Evolutionary conservation across 2,113 vertebrate genomes (phyloP).

Genomic region (Gallinago undulata): DNA sequence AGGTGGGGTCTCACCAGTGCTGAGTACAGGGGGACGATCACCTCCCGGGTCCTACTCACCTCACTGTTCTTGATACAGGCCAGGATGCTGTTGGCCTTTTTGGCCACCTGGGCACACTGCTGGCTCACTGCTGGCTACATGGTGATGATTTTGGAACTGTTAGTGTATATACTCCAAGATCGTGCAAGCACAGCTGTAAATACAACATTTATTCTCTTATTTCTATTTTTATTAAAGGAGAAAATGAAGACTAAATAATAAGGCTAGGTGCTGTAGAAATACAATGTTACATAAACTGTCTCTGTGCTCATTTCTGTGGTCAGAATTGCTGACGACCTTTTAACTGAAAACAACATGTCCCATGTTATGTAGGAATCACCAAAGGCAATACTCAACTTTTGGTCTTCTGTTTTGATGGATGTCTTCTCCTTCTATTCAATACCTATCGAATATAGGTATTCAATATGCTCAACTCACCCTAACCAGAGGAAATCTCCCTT

Average conservation of each 20-base stretch:
- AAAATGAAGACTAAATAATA: not conserved
- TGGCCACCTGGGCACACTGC: too few relatives aligned
- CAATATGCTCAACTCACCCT: not conserved
- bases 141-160: not conserved
- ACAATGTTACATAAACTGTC: accelerated
- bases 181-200: not conserved
- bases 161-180: not conserved
- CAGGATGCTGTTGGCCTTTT: too few relatives aligned
- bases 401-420: not conserved
- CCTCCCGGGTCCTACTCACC: too few relatives aligned
- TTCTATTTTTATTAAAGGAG: not conserved
- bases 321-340: not conserved
- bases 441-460: not conserved
- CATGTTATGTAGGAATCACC: not conserved
- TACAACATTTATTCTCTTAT: not conserved
- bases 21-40: too few relatives aligned
- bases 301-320: not conserved
- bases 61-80: too few relatives aligned
- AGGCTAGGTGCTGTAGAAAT: not conserved
- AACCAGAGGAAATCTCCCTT: not conserved
- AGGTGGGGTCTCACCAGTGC: too few relatives aligned
- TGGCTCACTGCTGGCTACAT: too few relatives aligned
- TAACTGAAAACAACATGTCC: not conserved
- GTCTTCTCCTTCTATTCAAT: not conserved
- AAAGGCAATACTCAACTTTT: not conserved